Conservation (phyloP, 1,140 invertebrate genomes). For the Aradophagus sp. region DNA sequence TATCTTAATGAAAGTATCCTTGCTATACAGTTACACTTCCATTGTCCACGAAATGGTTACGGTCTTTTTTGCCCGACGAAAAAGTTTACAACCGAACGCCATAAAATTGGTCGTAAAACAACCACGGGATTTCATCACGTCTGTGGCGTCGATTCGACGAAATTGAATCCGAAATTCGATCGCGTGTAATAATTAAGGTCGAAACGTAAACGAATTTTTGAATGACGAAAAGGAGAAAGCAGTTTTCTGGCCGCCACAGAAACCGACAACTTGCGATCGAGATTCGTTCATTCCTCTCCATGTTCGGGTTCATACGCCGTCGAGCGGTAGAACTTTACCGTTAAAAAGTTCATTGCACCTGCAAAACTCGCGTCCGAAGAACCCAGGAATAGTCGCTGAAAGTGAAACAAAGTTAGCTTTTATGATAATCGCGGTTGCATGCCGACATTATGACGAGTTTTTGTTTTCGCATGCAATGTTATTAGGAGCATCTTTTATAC, state of each 20-base stretch:
- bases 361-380: conserved; percentile 20
- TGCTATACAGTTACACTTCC: too few relatives aligned
- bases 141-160: too few relatives aligned
- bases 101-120: too few relatives aligned
- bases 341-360: conserved; percentile 57
- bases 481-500: too few relatives aligned
- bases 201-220: too few relatives aligned
- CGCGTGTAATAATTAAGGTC: too few relatives aligned
- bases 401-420: conserved; percentile 44
- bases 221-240: conserved; percentile 55
- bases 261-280: conserved; percentile 1
- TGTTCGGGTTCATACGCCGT: conserved; percentile 14
- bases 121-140: too few relatives aligned
- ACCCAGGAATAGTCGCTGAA: conserved; percentile 29
- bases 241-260: conserved; percentile 18
- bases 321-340: conserved; percentile 40
- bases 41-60: too few relatives aligned
- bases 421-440: conserved; percentile 29
- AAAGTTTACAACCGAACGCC: too few relatives aligned
- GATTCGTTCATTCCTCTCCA: conserved; percentile 46
- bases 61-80: too few relatives aligned
- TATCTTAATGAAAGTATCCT: too few relatives aligned
- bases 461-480: not conserved
- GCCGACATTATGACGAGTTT: conserved; percentile 11
- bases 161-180: too few relatives aligned